A percentile compares a stretch with the other conserved stretches of the same genome.
Evolutionary conservation across 1,140 invertebrate species (phyloP).

Genomic region (Brachionus rotundiformis): DNA sequence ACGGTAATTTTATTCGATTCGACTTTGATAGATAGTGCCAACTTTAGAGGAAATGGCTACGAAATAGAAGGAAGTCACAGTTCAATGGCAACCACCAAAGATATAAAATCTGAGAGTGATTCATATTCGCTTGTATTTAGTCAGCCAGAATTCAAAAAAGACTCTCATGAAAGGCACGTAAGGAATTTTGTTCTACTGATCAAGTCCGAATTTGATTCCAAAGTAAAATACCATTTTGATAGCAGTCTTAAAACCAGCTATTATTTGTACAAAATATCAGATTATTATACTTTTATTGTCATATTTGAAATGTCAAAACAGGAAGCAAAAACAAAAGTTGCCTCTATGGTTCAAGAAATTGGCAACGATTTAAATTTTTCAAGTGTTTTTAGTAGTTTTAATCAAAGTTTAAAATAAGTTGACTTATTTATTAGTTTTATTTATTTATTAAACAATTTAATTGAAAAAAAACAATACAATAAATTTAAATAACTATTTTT

Average conservation of each 20-base stretch:
- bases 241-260: background rate
- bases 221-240: conserved; percentile 31
- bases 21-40: background rate
- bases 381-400: background rate
- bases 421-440: background rate
- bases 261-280: conserved; percentile 33
- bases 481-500: too few relatives aligned
- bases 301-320: background rate
- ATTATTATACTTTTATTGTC: conserved; percentile 43
- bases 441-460: background rate
- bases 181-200: background rate
- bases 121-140: conserved; percentile 16
- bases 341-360: conserved; percentile 22
- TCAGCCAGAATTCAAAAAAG: background rate
- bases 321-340: conserved; percentile 18
- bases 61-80: background rate
- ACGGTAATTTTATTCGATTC: conserved; percentile 31
- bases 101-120: background rate
- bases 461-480: too few relatives aligned
- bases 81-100: too few relatives aligned
- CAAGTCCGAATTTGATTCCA: conserved; percentile 16
- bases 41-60: conserved; percentile 26
- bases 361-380: conserved; percentile 22
- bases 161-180: background rate
- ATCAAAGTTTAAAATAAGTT: conserved; percentile 43